These are phyloP conservation scores for Leptopilina syphax DNA, from an alignment of 2,888 invertebrate genomes.

Conservation along the genomic window DNA sequence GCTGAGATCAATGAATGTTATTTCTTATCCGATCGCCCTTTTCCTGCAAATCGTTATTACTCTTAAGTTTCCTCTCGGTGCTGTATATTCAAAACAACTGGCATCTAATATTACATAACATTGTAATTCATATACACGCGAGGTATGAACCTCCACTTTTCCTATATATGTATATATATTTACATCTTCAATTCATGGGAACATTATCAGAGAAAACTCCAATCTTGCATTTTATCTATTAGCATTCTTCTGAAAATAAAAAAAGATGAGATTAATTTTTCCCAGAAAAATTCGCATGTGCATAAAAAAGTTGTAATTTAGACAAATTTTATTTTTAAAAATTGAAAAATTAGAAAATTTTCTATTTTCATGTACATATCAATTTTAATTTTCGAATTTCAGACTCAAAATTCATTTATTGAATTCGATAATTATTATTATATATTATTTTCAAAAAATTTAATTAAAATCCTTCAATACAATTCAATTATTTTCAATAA, in stretches of 20 bases:
- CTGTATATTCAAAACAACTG: conserved; percentile 12
- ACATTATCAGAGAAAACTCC: conserved; percentile 10
- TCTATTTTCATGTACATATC: no score
- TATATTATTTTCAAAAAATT: no score
- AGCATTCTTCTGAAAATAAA: not conserved
- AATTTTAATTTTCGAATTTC: no score
- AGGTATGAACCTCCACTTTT: conserved; percentile 3
- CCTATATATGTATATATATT: not conserved
- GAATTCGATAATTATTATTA: no score
- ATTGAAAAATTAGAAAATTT: not conserved
- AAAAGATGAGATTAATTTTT: not conserved
- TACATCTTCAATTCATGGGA: conserved; percentile 1
- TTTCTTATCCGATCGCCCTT: conserved; percentile 35
- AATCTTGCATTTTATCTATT: not conserved
- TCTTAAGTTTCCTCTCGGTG: conserved; percentile 16
- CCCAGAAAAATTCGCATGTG: not conserved
- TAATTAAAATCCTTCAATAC: no score
- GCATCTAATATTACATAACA: conserved; percentile 30
- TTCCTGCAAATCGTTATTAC: conserved; percentile 9
- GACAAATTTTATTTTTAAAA: not conserved
- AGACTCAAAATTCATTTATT: no score
- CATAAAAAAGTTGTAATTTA: not conserved
- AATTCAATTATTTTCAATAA: no score
- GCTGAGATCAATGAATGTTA: conserved; percentile 17
- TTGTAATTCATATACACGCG: conserved; percentile 28